Evolutionary conservation across 1,140 invertebrate genomes (phyloP).

Genomic region (Eufriesea mexicana): DNA sequence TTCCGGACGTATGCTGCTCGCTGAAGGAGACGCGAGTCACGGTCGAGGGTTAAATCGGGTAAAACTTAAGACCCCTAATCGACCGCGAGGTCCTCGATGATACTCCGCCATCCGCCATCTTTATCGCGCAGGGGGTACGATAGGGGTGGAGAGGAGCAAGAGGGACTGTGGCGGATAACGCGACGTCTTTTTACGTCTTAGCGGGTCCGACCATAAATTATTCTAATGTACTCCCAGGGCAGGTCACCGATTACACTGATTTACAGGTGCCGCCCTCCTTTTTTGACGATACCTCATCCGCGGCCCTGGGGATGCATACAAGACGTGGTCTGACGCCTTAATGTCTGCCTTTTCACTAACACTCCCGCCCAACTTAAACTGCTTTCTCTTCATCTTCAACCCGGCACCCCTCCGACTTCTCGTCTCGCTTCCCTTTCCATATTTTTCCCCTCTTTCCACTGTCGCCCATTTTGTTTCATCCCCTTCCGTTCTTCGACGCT

Average conservation of each 20-base stretch:
- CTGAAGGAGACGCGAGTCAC: background rate
- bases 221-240: constrained; percentile 71
- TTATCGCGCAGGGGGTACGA: constrained; percentile 8
- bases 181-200: constrained; percentile 66
- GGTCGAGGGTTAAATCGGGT: background rate
- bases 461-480: constrained; percentile 30
- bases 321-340: constrained; percentile 71
- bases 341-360: constrained; percentile 69
- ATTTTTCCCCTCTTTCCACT: constrained; percentile 16
- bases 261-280: constrained; percentile 70
- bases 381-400: constrained; percentile 33
- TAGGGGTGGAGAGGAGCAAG: background rate
- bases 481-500: background rate
- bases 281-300: constrained; percentile 72
- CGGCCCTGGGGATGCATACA: constrained; percentile 71
- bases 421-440: background rate
- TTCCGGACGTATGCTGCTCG: too few species aligned
- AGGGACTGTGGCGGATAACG: constrained; percentile 47
- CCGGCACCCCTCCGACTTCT: background rate
- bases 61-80: background rate
- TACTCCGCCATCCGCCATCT: background rate
- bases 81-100: background rate
- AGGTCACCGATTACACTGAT: constrained; percentile 73
- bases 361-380: constrained; percentile 60
- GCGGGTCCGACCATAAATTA: constrained; percentile 63